Base-by-base conservation (phyloP, 2,113 vertebrate species). In the Hippolais icterina region DNA sequence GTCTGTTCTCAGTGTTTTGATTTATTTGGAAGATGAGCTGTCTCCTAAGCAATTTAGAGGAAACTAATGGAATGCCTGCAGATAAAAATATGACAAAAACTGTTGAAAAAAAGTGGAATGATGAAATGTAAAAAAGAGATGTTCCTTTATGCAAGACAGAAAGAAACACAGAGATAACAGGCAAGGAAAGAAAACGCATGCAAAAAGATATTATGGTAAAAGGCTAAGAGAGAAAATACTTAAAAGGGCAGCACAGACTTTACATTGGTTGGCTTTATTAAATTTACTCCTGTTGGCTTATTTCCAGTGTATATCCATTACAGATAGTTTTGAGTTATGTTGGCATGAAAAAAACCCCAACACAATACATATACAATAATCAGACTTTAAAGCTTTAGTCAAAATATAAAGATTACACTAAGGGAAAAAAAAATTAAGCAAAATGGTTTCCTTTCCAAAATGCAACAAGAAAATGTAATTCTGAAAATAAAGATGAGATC, bases 11-110 rank as follows among this genome's bases (percentile, higher is more conserved):
- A 93, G 60, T 96, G 54, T 97, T 97, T 97, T 96, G 82, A 90
- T 83, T 95, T 94, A 93, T 97, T 91, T 93, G 63, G 78, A 97
- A 97, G 97, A 97, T 70, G 39, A 96, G 95, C 90, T 86, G 54
- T 95, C 83, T 97, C 90, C 91, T 92, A 96, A 47, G 60, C 85
- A 95, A 91, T 96, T 97, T 95, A 95, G 86, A 89, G 93, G 87
- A 97, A 96, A 91, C 56, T 89, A 81, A 90, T 57, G 25, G 74
- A 84, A 29, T 56, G 77, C 66, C 87, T 87, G 70, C 50, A 97
- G 74, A 95, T 68, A 94, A 97, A 97, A 94, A 95, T 77, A 37
- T 81, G 86, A 83, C 49, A 97, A 92, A 91, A 93, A 87, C 64
- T 89, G 65, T 53, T 90, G 78, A 65, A 91, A 92, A 79, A 75